Evolutionary conservation across 1,140 invertebrate genomes (phyloP).

Genomic region (Coenobita brevimanus): DNA sequence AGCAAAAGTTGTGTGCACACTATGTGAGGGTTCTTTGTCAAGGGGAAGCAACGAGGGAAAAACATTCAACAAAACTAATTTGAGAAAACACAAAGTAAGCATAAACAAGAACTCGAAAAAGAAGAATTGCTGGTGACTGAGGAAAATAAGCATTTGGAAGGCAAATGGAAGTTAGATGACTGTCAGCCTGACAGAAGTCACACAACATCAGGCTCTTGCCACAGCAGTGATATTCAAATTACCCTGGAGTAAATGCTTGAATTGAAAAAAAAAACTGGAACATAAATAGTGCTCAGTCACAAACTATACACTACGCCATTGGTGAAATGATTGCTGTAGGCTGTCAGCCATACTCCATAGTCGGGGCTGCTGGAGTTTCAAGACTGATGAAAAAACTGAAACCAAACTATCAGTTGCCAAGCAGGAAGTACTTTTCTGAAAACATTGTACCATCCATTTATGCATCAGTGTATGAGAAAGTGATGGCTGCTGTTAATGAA

Average conservation of each 20-base stretch:
- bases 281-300: slow-evolving; percentile 31
- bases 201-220: not conserved
- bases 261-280: slow-evolving; percentile 16
- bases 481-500: slow-evolving; percentile 28
- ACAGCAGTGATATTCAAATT: not conserved
- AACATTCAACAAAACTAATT: slow-evolving; percentile 30
- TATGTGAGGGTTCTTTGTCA: not conserved
- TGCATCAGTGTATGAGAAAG: slow-evolving; percentile 34
- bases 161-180: slow-evolving; percentile 25
- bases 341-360: slow-evolving; percentile 69
- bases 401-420: slow-evolving; percentile 65
- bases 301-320: slow-evolving; percentile 42
- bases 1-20: not conserved
- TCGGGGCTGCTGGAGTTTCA: slow-evolving; percentile 68
- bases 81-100: slow-evolving; percentile 36
- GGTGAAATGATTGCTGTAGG: slow-evolving; percentile 67
- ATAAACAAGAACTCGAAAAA: slow-evolving; percentile 21
- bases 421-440: slow-evolving; percentile 59
- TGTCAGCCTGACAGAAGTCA: not conserved
- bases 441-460: slow-evolving; percentile 68
- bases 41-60: slow-evolving; percentile 9
- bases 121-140: not conserved
- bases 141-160: slow-evolving; percentile 12
- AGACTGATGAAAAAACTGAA: slow-evolving; percentile 62
- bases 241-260: slow-evolving; percentile 8